Conservation (phyloP, 2,888 invertebrate species). For the Drosophila koepferae region DNA sequence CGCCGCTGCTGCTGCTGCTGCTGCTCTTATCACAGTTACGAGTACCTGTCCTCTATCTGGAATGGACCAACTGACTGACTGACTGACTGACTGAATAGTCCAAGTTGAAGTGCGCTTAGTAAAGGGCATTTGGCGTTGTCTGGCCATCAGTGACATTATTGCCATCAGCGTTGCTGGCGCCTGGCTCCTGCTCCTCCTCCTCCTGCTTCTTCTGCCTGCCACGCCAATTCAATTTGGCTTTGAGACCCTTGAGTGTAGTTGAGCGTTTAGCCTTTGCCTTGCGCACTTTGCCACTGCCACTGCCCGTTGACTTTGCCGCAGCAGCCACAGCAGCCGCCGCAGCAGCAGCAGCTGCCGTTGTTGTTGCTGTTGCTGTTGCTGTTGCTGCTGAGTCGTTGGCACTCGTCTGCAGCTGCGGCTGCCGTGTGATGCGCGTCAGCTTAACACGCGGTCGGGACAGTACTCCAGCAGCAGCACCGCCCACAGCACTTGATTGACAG, state of each 20-base stretch:
- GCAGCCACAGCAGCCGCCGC: conserved; percentile 18
- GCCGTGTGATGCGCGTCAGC: conserved; percentile 76
- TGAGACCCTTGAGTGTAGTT: conserved; percentile 59
- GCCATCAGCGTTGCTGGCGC: conserved; percentile 9
- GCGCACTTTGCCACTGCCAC: conserved; percentile 71
- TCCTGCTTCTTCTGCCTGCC: conserved; percentile 52
- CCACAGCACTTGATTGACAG: conserved; percentile 49
- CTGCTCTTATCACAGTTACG: conserved; percentile 74
- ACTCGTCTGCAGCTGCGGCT: conserved; percentile 29
- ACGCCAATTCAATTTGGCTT: conserved; percentile 71
- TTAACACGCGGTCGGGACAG: conserved; percentile 65
- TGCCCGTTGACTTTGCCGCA: conserved; percentile 22
- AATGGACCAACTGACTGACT: conserved; percentile 39
- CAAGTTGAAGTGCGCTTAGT: conserved; percentile 41
- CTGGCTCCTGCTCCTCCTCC: neutral
- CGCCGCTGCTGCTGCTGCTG: conserved; percentile 56
- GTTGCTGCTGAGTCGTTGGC: conserved; percentile 13
- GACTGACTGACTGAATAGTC: neutral
- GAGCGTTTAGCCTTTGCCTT: conserved; percentile 61
- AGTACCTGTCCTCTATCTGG: conserved; percentile 43
- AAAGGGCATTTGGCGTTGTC: conserved; percentile 45
- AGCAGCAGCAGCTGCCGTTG: conserved; percentile 4
- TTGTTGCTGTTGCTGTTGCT: no score
- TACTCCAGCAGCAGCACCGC: conserved; percentile 13
- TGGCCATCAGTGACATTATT: conserved; percentile 13